Conservation (phyloP, 1,140 invertebrate genomes). For the Papilio dardanus region DNA sequence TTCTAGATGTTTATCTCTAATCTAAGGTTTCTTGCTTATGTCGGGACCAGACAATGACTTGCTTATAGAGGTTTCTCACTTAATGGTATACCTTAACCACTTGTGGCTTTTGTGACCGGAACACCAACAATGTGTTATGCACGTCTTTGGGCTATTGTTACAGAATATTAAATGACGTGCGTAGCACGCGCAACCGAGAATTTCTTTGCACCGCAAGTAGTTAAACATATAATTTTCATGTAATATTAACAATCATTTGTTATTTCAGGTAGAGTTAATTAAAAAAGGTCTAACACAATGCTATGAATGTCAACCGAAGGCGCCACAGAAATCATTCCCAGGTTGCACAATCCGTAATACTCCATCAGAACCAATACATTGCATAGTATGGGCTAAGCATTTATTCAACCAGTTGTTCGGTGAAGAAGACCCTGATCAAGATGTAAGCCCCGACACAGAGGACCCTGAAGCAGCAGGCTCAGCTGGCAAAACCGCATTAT, state of each 20-base stretch:
- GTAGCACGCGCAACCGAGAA: too few relatives aligned
- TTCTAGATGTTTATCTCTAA: too few relatives aligned
- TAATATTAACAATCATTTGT: not conserved
- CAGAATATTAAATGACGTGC: too few relatives aligned
- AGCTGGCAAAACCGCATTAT: slow-evolving; percentile 75
- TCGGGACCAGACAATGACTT: too few relatives aligned
- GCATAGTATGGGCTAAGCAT: slow-evolving; percentile 99
- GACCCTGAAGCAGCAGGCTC: slow-evolving; percentile 91
- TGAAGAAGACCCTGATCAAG: slow-evolving; percentile 97
- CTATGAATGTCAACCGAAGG: slow-evolving; percentile 98
- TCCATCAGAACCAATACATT: slow-evolving; percentile 99
- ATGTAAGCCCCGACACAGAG: slow-evolving; percentile 98
- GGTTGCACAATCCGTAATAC: slow-evolving; percentile 99
- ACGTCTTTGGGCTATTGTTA: too few relatives aligned
- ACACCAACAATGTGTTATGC: too few relatives aligned
- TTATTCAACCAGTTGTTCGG: slow-evolving; percentile 99
- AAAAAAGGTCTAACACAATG: slow-evolving; percentile 96
- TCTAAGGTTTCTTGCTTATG: too few relatives aligned
- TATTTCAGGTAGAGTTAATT: slow-evolving; percentile 92
- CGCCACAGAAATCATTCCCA: slow-evolving; percentile 96
- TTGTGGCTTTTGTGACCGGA: too few relatives aligned
- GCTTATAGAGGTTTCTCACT: too few relatives aligned
- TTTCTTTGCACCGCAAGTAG: too few relatives aligned
- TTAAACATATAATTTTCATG: too few relatives aligned
- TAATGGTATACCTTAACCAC: too few relatives aligned